phyloP scores from a whole-genome alignment of 2,113 vertebrate genomes.

The Chrysochloris asiatica region DNA sequence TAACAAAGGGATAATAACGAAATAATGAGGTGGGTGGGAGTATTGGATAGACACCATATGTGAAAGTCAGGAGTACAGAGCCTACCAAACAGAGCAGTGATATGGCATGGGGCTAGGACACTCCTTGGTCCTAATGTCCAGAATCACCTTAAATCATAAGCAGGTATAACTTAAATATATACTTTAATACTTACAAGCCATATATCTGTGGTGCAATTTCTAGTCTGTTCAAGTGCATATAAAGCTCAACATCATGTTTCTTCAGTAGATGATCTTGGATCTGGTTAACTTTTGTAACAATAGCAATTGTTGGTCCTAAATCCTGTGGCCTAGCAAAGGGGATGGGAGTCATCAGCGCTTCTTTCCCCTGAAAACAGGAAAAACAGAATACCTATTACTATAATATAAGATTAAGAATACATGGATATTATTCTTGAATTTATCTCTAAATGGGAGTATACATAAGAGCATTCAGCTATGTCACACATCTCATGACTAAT shows the following conservation, averaged over 20 bases:
- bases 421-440: neutral
- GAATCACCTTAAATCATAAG: neutral
- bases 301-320: conserved; percentile 95
- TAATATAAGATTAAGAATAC: conserved; percentile 13
- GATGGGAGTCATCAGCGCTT: conserved; percentile 93
- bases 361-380: conserved; percentile 89
- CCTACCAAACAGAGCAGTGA: neutral
- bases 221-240: conserved; percentile 97
- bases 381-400: conserved; percentile 56
- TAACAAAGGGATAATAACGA: neutral
- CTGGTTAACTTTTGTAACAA: conserved; percentile 98
- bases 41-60: neutral
- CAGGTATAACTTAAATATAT: neutral
- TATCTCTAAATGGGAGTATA: neutral
- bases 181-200: conserved; percentile 92
- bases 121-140: neutral
- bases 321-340: conserved; percentile 98
- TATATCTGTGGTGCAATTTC: conserved; percentile 99
- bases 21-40: neutral
- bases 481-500: neutral
- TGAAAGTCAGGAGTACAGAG: neutral
- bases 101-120: neutral
- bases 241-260: conserved; percentile 96
- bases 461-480: neutral
- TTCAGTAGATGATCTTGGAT: conserved; percentile 98